Conservation (phyloP, 2,888 invertebrate species). For the Parelbella ahira region DNA sequence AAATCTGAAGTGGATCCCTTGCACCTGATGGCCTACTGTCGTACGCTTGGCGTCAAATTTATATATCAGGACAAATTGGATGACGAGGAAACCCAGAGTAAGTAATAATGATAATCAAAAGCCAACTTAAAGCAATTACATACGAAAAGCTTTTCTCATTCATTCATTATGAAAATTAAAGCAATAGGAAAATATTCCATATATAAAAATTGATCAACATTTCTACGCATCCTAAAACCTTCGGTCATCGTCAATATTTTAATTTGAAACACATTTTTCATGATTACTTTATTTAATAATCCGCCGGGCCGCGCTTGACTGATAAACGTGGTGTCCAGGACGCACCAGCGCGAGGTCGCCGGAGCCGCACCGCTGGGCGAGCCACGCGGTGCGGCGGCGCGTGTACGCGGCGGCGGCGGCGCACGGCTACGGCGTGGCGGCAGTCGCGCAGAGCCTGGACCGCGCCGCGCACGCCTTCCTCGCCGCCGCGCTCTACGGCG, state of each 20-base stretch:
- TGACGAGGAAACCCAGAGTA: conserved; percentile 51
- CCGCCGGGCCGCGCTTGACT: too few relatives aligned
- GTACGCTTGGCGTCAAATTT: conserved; percentile 86
- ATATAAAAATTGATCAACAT: too few relatives aligned
- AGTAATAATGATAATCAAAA: too few relatives aligned
- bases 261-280: too few relatives aligned
- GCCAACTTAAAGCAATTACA: too few relatives aligned
- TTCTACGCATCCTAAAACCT: too few relatives aligned
- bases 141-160: too few relatives aligned
- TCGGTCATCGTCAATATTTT: too few relatives aligned
- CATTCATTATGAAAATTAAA: too few relatives aligned
- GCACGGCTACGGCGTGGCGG: conserved; percentile 92
- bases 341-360: conserved; percentile 34
- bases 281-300: too few relatives aligned
- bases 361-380: conserved; percentile 83
- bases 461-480: conserved; percentile 91
- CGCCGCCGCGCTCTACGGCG: conserved; percentile 89
- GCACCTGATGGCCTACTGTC: conserved; percentile 87
- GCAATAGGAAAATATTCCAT: too few relatives aligned
- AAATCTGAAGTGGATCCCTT: conserved; percentile 89
- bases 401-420: conserved; percentile 87
- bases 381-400: conserved; percentile 85
- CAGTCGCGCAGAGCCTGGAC: conserved; percentile 92
- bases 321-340: too few relatives aligned
- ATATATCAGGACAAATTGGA: conserved; percentile 86